Conservation (phyloP, 1,140 invertebrate species). For the Aphelinus atriplicis region DNA sequence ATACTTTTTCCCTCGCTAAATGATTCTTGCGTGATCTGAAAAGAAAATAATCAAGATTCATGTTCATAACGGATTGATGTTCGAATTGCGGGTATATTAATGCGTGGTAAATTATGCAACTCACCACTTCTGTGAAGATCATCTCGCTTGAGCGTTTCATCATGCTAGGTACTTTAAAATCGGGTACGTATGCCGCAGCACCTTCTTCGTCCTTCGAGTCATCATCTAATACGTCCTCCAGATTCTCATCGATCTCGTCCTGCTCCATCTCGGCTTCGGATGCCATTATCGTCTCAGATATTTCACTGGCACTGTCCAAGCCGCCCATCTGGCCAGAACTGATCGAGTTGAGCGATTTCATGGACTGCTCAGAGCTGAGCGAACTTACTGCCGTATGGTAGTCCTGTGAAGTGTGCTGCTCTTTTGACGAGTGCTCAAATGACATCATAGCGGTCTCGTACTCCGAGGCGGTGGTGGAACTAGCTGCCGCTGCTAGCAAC, state of each 20-base stretch:
- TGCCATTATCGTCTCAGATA: conserved; percentile 89
- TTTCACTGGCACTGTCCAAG: conserved; percentile 84
- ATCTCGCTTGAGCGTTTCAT: conserved; percentile 92
- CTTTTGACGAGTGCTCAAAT: conserved; percentile 76
- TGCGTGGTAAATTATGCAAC: not conserved
- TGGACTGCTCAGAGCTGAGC: conserved; percentile 86
- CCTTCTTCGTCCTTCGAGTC: conserved; percentile 34
- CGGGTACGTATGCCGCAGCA: conserved; percentile 35
- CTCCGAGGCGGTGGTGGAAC: conserved; percentile 77
- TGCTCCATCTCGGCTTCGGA: conserved; percentile 74
- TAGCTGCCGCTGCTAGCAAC: conserved; percentile 65
- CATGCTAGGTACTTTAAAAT: conserved; percentile 64
- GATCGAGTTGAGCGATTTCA: conserved; percentile 88
- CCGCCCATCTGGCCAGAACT: conserved; percentile 88
- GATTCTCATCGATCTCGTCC: conserved; percentile 61
- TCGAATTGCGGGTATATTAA: no score
- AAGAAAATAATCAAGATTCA: not conserved
- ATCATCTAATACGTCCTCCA: conserved; percentile 55
- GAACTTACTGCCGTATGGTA: conserved; percentile 86
- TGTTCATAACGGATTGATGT: no score
- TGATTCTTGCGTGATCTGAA: conserved; percentile 33
- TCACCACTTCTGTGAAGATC: conserved; percentile 79
- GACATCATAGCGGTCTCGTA: conserved; percentile 89
- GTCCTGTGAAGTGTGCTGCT: conserved; percentile 74
- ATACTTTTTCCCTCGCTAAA: not conserved